Evolutionary conservation across 2,113 vertebrate genomes (phyloP), one percentile per base, ranked within the genome.

Genomic region (Myotis lucifugus): DNA sequence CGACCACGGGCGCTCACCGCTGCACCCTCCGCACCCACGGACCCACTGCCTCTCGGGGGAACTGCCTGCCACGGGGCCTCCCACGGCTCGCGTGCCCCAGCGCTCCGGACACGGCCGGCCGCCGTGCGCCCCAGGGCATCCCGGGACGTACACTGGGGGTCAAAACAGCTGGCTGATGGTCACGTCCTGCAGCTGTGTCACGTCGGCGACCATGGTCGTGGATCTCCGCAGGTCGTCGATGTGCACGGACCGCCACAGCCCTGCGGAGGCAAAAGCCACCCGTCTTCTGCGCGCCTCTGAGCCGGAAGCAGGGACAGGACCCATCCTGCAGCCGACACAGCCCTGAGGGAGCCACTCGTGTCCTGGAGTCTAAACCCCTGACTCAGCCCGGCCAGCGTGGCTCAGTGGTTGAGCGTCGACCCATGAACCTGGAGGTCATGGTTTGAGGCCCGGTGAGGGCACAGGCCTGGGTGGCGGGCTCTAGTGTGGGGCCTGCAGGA

Each of bases 141-240:
- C 42, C 77, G 0, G 4, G 29, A 95, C 98, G 98, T 97, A 99
- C 99, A 54, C 95, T 83, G 96, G 97, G 98, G 98, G 3, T 50
- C 0, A 69, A 99, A 99, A 99, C 66, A 99, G 96, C 83, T 99
- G 98, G 97, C 99, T 99, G 98, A 99, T 99, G 79, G 99, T 98
- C 97, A 99, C 96, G 29, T 96, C 98, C 97, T 99, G 99, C 97
- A 99, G 97, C 34, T 97, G 97, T n/a, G 99, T 99, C 95, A 99
- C 85, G 50, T 99, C 99, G 0, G 99, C 99, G 82, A 98, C 97
- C 95, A 99, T 99, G 96, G 99, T 98, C 25, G 98, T 98, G 76
- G 99, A 99, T n/a, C 91, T 98, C 95, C 98, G 98, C 40, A 99
- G 99, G 96, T 99, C 99, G 0, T 99, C 99, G 0, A 99, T 99